phyloP scores from a whole-genome alignment of 2,888 invertebrate genomes.

The Agriopis leucophaearia region DNA sequence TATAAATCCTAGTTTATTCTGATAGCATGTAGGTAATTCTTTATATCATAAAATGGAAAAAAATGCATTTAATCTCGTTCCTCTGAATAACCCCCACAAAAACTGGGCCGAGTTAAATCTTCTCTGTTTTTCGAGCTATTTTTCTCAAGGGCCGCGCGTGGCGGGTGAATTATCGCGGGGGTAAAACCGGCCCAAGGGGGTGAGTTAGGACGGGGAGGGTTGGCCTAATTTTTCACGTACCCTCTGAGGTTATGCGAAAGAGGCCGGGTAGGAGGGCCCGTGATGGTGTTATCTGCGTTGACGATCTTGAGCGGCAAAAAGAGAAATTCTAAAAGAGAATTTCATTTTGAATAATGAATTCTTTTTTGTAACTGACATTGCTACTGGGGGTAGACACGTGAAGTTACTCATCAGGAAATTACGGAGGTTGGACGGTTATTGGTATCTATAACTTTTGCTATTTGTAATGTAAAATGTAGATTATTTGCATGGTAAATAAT shows the following conservation, averaged over 20 bases:
- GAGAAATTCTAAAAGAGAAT: conserved; percentile 44
- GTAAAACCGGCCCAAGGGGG: conserved; percentile 45
- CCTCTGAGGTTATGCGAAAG: conserved; percentile 72
- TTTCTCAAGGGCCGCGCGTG: conserved; percentile 82
- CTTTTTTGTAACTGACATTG: conserved; percentile 35
- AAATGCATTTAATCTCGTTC: conserved; percentile 47
- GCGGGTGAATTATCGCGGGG: conserved; percentile 68
- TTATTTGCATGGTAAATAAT: neutral
- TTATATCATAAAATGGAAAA: neutral
- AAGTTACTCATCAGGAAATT: conserved; percentile 32
- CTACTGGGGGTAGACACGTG: conserved; percentile 19
- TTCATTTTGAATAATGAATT: conserved; percentile 45
- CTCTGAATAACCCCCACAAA: conserved; percentile 50
- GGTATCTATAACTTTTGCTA: neutral
- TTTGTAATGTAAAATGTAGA: neutral
- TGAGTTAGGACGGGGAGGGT: conserved; percentile 58
- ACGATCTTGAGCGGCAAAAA: conserved; percentile 47
- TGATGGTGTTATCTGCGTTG: conserved; percentile 46
- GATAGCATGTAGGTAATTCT: too few relatives aligned
- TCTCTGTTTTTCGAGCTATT: conserved; percentile 83
- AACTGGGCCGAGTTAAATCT: conserved; percentile 77
- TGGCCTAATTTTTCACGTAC: conserved; percentile 80
- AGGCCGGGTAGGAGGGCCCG: conserved; percentile 57
- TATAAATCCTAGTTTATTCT: too few relatives aligned
- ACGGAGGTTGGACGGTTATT: conserved; percentile 6